phyloP scores from a whole-genome alignment of 2,888 invertebrate species.

The Limenitis arthemis region DNA sequence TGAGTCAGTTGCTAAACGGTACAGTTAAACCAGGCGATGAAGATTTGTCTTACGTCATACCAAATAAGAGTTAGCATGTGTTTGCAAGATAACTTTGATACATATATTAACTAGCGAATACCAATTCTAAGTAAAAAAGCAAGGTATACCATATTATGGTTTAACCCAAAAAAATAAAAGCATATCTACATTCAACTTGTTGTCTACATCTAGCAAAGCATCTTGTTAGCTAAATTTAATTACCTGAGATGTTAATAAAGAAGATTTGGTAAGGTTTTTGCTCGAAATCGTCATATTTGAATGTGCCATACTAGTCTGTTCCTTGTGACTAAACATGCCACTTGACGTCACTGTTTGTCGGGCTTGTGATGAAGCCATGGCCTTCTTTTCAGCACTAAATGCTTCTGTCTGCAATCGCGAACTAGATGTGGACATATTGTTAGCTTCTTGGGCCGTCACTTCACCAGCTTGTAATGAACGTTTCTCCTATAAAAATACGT shows the following conservation, averaged over 20 bases:
- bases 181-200: background rate
- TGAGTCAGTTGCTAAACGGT: slow-evolving; percentile 78
- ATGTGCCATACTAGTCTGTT: slow-evolving; percentile 79
- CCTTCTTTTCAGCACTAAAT: slow-evolving; percentile 87
- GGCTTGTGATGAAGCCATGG: slow-evolving; percentile 81
- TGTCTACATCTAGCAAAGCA: background rate
- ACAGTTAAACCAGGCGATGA: slow-evolving; percentile 78
- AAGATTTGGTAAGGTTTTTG: slow-evolving; percentile 78
- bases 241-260: slow-evolving; percentile 71
- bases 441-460: slow-evolving; percentile 87
- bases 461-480: slow-evolving; percentile 88
- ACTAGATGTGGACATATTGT: slow-evolving; percentile 87
- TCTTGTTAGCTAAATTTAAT: slow-evolving; percentile 6
- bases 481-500: slow-evolving; percentile 77
- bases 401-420: slow-evolving; percentile 89
- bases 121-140: background rate
- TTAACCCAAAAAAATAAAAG: background rate
- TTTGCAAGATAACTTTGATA: slow-evolving; percentile 7
- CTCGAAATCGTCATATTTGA: slow-evolving; percentile 85
- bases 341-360: slow-evolving; percentile 85
- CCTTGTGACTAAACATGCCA: slow-evolving; percentile 84
- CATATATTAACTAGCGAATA: background rate
- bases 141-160: background rate
- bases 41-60: slow-evolving; percentile 56
- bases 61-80: slow-evolving; percentile 22